A percentile compares a stretch with the other conserved stretches of the same genome.
phyloP scores from a whole-genome alignment of 2,888 invertebrate species.

The Crematogaster levior region DNA sequence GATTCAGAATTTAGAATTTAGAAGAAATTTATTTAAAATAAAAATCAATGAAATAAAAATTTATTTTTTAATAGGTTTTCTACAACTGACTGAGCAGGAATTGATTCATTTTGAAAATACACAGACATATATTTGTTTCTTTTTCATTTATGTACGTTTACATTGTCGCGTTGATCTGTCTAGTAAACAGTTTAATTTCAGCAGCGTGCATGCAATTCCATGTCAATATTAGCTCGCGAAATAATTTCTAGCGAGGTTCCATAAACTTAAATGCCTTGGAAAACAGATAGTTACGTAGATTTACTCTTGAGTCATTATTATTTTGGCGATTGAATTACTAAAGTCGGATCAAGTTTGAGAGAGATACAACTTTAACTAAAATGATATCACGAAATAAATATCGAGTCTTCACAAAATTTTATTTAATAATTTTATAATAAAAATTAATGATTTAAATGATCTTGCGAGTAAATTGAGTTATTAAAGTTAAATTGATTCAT shows the following conservation, averaged over 20 bases:
- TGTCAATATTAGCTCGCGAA: conserved; percentile 29
- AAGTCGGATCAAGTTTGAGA: background rate
- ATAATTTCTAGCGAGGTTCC: conserved; percentile 25
- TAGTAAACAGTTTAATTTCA: conserved; percentile 44
- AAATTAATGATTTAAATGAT: background rate
- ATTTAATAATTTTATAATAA: background rate
- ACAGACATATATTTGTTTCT: background rate
- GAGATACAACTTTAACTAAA: background rate
- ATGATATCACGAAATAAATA: background rate
- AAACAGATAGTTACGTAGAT: background rate
- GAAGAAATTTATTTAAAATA: background rate
- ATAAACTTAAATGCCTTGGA: background rate
- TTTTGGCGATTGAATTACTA: background rate
- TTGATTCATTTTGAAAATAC: conserved; percentile 14
- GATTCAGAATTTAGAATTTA: too few species aligned
- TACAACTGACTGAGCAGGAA: background rate
- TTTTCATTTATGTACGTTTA: background rate
- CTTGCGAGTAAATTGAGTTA: conserved; percentile 31
- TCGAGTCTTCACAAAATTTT: background rate
- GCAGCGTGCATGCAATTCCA: background rate
- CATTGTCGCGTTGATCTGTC: conserved; percentile 9
- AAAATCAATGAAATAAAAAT: background rate
- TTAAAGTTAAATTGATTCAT: conserved; percentile 56
- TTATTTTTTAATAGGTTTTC: background rate
- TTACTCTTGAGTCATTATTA: background rate